Evolutionary conservation across 2,113 vertebrate genomes (phyloP).

Genomic region (Paramormyrops kingsleyae): DNA sequence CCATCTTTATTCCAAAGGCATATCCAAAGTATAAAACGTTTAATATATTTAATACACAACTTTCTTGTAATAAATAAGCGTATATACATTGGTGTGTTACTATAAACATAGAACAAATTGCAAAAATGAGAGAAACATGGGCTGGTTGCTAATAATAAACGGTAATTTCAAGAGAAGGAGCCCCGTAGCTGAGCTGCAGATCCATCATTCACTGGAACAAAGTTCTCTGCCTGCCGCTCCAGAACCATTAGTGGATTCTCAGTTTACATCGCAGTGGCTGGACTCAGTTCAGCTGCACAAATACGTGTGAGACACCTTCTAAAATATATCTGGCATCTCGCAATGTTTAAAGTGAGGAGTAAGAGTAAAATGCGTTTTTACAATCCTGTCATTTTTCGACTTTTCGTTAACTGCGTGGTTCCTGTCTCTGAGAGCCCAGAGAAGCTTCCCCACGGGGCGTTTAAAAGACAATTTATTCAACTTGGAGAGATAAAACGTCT

Average conservation of each 20-base stretch:
- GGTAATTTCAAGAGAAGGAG: background rate
- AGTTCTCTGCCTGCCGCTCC: background rate
- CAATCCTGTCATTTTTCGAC: slow-evolving; percentile 44
- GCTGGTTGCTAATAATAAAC: background rate
- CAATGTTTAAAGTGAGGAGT: slow-evolving; percentile 35
- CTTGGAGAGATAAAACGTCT: slow-evolving; percentile 63
- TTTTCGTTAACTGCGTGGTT: slow-evolving; percentile 36
- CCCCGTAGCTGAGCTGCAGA: background rate
- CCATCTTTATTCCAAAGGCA: background rate
- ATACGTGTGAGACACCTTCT: slow-evolving; percentile 35
- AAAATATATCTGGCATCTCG: slow-evolving; percentile 43
- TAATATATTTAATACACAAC: background rate
- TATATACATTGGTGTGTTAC: background rate
- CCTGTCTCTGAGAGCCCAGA: slow-evolving; percentile 35
- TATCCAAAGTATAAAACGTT: background rate
- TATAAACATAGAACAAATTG: background rate
- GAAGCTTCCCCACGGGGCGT: slow-evolving; percentile 57
- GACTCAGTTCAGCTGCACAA: slow-evolving; percentile 18
- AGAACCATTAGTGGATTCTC: slow-evolving; percentile 6
- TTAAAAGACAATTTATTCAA: slow-evolving; percentile 66
- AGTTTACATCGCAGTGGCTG: slow-evolving; percentile 28
- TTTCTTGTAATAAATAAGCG: background rate
- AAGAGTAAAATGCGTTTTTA: slow-evolving; percentile 44
- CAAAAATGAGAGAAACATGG: background rate
- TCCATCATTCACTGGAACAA: background rate